Evolutionary conservation across 2,113 vertebrate species (phyloP), one percentile per base, ranked within the genome.

Genomic region (Eulemur rufifrons): DNA sequence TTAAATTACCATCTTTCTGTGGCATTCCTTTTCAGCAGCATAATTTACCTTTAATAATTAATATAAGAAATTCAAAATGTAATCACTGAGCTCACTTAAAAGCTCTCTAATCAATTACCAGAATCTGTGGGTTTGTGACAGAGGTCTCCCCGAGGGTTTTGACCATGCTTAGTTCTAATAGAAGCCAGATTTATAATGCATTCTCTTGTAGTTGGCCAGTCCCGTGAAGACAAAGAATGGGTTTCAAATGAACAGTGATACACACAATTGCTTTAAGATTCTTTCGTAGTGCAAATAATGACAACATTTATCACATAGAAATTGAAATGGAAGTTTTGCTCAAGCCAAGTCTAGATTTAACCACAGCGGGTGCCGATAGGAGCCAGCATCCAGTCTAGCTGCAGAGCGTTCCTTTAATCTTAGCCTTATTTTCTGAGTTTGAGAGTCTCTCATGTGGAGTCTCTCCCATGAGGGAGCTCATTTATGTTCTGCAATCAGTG

Each of bases 31-130:
- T 97, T 96, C 89, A 95, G 88, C 94, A 95, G 95, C 90, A 84
- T 95, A 95, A 97, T 97, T 97, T 97, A 34, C 94, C 85, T 92
- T 97, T 97, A 98, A 97, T 98, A 97, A 97, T 98, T 97, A 97
- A 97, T 98, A 95, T 90, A 88, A 96, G 95, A 92, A 97, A 98
- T 95, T 97, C 77, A 92, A 97, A 97, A 98, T 98, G 95, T 94
- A 97, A 97, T 98, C 98, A 94, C 89, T 21, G 90, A 42, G 59
- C 84, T 97, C 95, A 92, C 92, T 95, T 87, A 69, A 92, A 96
- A 89, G 84, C 77, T 94, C 94, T 97, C 93, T 97, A 86, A 94
- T 97, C 95, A 97, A 90, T 95, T 95, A 90, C 27, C 88, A 86
- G 84, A 92, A 94, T 84, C 92, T 74, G 83, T 68, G 54, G 84